phyloP scores from a whole-genome alignment of 1,140 invertebrate species.

The Ptiloglossa arizonensis region DNA sequence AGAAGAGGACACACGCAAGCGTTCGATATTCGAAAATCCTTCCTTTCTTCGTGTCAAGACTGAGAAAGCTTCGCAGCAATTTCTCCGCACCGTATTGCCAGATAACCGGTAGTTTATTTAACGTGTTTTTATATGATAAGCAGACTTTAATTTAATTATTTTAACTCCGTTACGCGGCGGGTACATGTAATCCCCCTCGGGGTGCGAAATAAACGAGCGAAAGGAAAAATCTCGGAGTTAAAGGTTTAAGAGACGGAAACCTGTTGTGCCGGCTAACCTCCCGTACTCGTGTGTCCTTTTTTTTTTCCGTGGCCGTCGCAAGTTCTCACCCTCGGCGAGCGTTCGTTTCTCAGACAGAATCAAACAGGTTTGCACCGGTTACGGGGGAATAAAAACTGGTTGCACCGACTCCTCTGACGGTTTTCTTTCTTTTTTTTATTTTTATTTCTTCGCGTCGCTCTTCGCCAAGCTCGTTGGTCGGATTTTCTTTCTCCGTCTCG shows the following conservation, averaged over 20 bases:
- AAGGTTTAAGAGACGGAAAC: slow-evolving; percentile 63
- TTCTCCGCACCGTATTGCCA: too few species aligned
- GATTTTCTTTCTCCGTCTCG: background rate
- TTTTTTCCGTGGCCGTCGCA: slow-evolving; percentile 47
- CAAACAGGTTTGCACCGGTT: slow-evolving; percentile 60
- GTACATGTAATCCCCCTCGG: slow-evolving; percentile 37
- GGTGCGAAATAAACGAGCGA: slow-evolving; percentile 37
- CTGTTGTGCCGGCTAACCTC: slow-evolving; percentile 55
- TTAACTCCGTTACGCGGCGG: slow-evolving; percentile 23
- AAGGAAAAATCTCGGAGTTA: slow-evolving; percentile 50
- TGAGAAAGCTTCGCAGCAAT: background rate
- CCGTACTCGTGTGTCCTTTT: slow-evolving; percentile 40
- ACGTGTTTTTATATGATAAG: slow-evolving; percentile 37
- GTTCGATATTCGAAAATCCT: background rate
- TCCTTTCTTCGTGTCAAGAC: background rate
- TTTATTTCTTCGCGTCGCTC: background rate
- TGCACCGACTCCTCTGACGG: slow-evolving; percentile 39
- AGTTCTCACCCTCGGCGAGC: slow-evolving; percentile 53
- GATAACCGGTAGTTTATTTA: slow-evolving; percentile 8
- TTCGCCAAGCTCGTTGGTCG: background rate
- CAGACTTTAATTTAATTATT: slow-evolving; percentile 45
- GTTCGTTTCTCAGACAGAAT: slow-evolving; percentile 64
- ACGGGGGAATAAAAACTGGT: slow-evolving; percentile 48
- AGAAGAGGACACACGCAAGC: too few species aligned
- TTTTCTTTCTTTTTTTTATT: slow-evolving; percentile 36